Base-by-base conservation (phyloP, 1,140 invertebrate genomes). In the Dinoponera quadriceps region DNA sequence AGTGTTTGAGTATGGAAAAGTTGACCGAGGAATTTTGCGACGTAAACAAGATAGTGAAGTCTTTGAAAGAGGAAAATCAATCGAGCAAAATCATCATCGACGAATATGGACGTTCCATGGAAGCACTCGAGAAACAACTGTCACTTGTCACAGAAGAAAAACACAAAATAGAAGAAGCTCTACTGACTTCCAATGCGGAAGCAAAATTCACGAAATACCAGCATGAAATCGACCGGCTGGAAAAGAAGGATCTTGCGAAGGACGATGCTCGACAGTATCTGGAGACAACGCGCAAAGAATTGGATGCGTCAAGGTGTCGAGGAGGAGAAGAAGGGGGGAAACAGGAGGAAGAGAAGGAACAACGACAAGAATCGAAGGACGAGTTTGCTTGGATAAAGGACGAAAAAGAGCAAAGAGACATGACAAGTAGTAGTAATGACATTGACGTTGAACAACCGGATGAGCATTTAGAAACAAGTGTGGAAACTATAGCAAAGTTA, bases 341-440 rank as follows among this genome's bases (percentile, higher is more conserved):
- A 51, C 22, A 3, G 29, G 54, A 83, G 0, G 69, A 72, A 57
- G 22, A 86, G 20, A 51, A 82, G 3, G 72, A 83, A 66, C 27
- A 0, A 18, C 25, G 60, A 77, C 14, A 83, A 63, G 18, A 51
- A 27, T 57, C 14, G 80, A 29, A n/a, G n/a, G n/a, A 60, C 48
- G n/a, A 88, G 62, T 49, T n/a, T 44, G 7, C 54, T 44, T 44
- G 85, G 71, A 60, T 85, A 84, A 66, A 75, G 20, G 14, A 72
- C 25, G 22, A 74, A 83, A 38, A 27, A 7, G 33, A 33, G 33
- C 2, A 33, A 7, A 33, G 7, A 2, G 33, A 33, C 33, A 33
- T 7, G 33, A 33, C 33, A 7, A 33, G 7, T 44, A 51, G 73
- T 81, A 72, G 18, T 25, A 22, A 74, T 62, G 48, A 38, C 18